Conservation (phyloP, 2,888 invertebrate species). For the Merodon equestris region DNA sequence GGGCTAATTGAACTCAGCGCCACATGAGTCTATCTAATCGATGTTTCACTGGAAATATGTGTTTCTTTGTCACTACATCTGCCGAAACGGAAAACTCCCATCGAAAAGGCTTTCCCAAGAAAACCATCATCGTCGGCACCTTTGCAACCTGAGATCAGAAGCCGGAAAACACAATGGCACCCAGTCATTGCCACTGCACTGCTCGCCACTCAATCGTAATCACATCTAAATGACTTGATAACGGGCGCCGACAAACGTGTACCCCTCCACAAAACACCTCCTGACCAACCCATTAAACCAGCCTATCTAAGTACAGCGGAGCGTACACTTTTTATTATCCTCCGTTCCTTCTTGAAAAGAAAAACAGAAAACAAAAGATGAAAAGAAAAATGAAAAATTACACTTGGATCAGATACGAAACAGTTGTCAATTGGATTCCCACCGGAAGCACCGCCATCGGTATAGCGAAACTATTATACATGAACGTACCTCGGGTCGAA, state of each 20-base stretch:
- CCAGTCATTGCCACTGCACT: slow-evolving; percentile 29
- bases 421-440: slow-evolving; percentile 18
- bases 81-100: slow-evolving; percentile 37
- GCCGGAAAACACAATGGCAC: slow-evolving; percentile 54
- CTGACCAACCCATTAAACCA: too few species aligned
- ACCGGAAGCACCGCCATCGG: slow-evolving; percentile 33
- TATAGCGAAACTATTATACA: too few species aligned
- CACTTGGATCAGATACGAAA: slow-evolving; percentile 29
- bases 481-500: slow-evolving; percentile 20
- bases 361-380: too few species aligned
- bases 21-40: too few species aligned
- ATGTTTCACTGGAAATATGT: too few species aligned
- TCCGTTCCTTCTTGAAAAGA: neutral
- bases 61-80: too few species aligned
- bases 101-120: slow-evolving; percentile 52
- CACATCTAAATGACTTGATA: slow-evolving; percentile 67
- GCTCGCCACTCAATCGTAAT: slow-evolving; percentile 54
- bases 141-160: too few species aligned
- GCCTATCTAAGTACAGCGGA: slow-evolving; percentile 27
- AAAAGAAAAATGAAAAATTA: slow-evolving; percentile 50
- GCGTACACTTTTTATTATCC: slow-evolving; percentile 44
- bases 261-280: too few species aligned
- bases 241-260: slow-evolving; percentile 54
- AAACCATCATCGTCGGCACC: slow-evolving; percentile 36
- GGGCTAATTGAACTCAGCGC: too few species aligned